Conservation (phyloP, 1,140 invertebrate genomes). For the Scaptomyza pallida region DNA sequence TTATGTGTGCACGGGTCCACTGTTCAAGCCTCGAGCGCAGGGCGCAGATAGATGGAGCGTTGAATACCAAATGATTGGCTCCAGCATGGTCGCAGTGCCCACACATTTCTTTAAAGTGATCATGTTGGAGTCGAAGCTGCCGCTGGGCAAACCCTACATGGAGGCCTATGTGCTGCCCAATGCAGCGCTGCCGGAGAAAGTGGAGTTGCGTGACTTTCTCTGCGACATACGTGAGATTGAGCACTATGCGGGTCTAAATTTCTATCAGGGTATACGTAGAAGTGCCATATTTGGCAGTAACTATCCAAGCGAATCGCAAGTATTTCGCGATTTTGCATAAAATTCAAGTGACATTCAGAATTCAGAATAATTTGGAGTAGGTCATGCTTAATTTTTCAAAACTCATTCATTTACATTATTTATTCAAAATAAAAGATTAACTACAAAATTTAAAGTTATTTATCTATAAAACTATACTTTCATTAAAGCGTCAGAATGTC, state of each 20-base stretch:
- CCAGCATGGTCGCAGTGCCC: constrained; percentile 97
- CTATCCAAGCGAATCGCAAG: constrained; percentile 57
- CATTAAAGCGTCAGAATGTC: constrained; percentile 32
- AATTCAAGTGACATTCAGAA: neutral
- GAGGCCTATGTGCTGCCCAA: constrained; percentile 98
- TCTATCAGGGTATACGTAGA: constrained; percentile 91
- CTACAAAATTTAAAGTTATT: constrained; percentile 36
- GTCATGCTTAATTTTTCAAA: neutral
- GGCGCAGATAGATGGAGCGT: constrained; percentile 94
- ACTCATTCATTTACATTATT: neutral
- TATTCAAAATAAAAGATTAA: neutral
- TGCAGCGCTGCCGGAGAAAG: constrained; percentile 89
- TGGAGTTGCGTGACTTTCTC: constrained; percentile 89
- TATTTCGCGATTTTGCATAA: constrained; percentile 59
- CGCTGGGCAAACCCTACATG: constrained; percentile 91
- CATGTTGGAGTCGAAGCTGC: constrained; percentile 88
- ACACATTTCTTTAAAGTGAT: constrained; percentile 99
- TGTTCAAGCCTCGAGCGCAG: constrained; percentile 94
- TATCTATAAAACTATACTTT: neutral
- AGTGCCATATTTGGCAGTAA: constrained; percentile 82
- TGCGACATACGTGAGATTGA: constrained; percentile 96
- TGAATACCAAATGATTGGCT: constrained; percentile 97
- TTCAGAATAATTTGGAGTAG: neutral
- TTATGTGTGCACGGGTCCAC: constrained; percentile 97
- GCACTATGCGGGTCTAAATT: constrained; percentile 94